Percentiles rank a stretch among this genome's conserved stretches.
Evolutionary conservation across 2,797 vertebrate species (phyloP).

Genomic region (Australoheros facetus): DNA sequence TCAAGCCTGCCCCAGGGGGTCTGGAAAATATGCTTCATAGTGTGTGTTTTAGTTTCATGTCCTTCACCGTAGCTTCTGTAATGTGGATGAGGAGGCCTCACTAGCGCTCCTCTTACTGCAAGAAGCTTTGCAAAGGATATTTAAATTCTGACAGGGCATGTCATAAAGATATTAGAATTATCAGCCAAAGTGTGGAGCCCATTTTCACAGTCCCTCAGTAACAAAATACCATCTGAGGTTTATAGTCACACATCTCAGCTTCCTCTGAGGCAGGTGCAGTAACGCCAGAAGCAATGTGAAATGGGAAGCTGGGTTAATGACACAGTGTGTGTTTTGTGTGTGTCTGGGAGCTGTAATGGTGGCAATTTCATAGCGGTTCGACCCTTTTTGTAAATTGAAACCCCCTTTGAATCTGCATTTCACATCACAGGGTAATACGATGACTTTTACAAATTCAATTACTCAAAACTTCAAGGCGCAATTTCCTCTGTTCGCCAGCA

Average conservation of each 20-base stretch:
- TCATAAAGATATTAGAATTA: slow-evolving; percentile 40
- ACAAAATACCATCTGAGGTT: slow-evolving; percentile 46
- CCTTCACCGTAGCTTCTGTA: not conserved
- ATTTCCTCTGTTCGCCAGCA: slow-evolving; percentile 55
- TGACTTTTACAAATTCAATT: slow-evolving; percentile 73
- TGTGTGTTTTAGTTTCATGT: slow-evolving; percentile 23
- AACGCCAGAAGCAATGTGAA: slow-evolving; percentile 41
- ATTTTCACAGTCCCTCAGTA: slow-evolving; percentile 24
- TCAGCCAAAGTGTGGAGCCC: slow-evolving; percentile 23
- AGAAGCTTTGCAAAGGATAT: slow-evolving; percentile 27
- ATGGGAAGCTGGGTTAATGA: slow-evolving; percentile 52
- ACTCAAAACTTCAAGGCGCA: slow-evolving; percentile 64
- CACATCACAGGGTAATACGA: slow-evolving; percentile 56
- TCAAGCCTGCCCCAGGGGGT: slow-evolving; percentile 28
- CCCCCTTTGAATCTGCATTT: slow-evolving; percentile 55
- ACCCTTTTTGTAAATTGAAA: slow-evolving; percentile 55
- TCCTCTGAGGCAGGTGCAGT: slow-evolving; percentile 32
- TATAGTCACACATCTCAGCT: slow-evolving; percentile 27
- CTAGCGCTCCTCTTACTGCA: not conserved
- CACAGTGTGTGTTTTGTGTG: not conserved
- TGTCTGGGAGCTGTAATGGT: not conserved
- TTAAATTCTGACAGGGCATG: slow-evolving; percentile 47
- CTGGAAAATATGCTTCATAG: slow-evolving; percentile 24
- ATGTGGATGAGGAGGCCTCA: not conserved
- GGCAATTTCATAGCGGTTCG: slow-evolving; percentile 46